Conservation (phyloP, 2,888 invertebrate species). For the Diplazon laetatorius region DNA sequence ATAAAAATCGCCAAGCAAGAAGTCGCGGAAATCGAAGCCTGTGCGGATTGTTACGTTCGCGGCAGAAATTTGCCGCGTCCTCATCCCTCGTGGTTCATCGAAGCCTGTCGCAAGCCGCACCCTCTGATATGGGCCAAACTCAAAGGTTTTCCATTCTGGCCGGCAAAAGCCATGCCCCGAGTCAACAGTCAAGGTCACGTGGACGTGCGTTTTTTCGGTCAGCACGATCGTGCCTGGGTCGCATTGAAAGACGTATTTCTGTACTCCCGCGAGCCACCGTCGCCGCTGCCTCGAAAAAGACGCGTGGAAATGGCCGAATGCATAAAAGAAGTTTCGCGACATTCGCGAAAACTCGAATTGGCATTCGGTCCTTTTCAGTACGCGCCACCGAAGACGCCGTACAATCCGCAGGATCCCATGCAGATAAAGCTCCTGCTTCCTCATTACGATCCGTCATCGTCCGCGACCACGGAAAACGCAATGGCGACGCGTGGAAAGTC, state of each 20-base stretch:
- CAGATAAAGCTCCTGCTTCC: constrained; percentile 79
- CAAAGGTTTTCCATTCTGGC: constrained; percentile 99
- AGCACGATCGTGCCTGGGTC: constrained; percentile 97
- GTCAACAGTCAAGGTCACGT: constrained; percentile 86
- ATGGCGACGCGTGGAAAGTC: constrained; percentile 43
- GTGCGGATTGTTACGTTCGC: constrained; percentile 96
- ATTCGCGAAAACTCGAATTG: constrained; percentile 76
- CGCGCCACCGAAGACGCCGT: constrained; percentile 76
- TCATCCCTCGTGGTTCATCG: constrained; percentile 93
- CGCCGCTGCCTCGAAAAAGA: constrained; percentile 76
- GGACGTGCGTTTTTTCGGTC: constrained; percentile 97
- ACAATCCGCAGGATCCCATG: constrained; percentile 78
- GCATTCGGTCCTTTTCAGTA: constrained; percentile 79
- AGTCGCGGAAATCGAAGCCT: constrained; percentile 96
- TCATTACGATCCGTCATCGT: constrained; percentile 75
- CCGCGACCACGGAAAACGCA: too few relatives aligned
- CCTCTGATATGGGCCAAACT: constrained; percentile 97
- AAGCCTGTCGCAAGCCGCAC: constrained; percentile 95
- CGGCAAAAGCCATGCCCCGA: constrained; percentile 94
- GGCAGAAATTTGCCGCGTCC: constrained; percentile 84
- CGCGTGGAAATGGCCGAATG: constrained; percentile 79
- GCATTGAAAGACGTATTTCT: constrained; percentile 92
- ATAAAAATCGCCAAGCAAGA: constrained; percentile 94
- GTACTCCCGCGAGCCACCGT: constrained; percentile 86
- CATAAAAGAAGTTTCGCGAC: constrained; percentile 78